Evolutionary conservation across 2,888 invertebrate genomes (phyloP).

Genomic region (Holacanthella duospinosa): DNA sequence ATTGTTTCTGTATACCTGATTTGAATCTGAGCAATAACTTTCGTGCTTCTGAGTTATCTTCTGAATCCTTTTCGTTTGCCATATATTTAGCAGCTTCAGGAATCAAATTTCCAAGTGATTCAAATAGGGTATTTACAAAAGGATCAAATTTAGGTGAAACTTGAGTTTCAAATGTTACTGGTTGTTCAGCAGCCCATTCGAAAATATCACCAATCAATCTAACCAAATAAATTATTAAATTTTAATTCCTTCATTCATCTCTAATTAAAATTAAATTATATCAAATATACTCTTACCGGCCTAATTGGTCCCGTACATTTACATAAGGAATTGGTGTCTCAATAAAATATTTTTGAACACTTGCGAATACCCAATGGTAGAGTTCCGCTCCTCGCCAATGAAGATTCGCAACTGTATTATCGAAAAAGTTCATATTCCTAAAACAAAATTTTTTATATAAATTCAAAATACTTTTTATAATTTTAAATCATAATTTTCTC

Average conservation of each 20-base stretch:
- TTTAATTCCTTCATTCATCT: background rate
- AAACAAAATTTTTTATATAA: slow-evolving; percentile 4
- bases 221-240: too few species aligned
- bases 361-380: slow-evolving; percentile 26
- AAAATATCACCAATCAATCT: slow-evolving; percentile 41
- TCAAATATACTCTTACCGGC: slow-evolving; percentile 19
- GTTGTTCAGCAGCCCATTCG: slow-evolving; percentile 39
- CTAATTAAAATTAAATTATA: background rate
- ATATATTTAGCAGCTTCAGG: slow-evolving; percentile 28
- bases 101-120: slow-evolving; percentile 23
- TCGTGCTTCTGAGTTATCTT: slow-evolving; percentile 35
- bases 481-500: slow-evolving; percentile 10
- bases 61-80: slow-evolving; percentile 30
- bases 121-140: slow-evolving; percentile 24
- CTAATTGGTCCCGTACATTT: slow-evolving; percentile 34
- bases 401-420: slow-evolving; percentile 25
- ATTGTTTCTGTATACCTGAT: slow-evolving; percentile 22
- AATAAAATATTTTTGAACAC: slow-evolving; percentile 34
- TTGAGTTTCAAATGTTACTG: slow-evolving; percentile 21
- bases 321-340: slow-evolving; percentile 36
- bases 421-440: slow-evolving; percentile 37
- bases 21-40: slow-evolving; percentile 36
- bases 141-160: slow-evolving; percentile 25
- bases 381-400: slow-evolving; percentile 36
- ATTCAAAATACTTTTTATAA: background rate